Conservation (phyloP, 2,797 vertebrate species). For the Buphagus erythrorhynchus region DNA sequence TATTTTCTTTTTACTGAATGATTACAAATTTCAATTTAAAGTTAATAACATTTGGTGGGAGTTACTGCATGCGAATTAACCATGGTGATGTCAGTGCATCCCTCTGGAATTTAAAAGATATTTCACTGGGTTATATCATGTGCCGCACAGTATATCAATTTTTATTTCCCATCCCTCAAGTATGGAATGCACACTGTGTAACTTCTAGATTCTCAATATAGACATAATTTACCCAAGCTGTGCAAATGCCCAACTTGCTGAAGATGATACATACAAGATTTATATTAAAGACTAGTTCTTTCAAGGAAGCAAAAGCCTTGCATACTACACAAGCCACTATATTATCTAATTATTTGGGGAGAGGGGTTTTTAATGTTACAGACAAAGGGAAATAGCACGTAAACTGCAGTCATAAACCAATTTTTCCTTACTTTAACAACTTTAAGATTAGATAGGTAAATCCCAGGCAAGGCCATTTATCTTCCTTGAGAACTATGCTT, state of each 20-base stretch:
- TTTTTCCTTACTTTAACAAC: neutral
- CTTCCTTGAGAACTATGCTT: neutral
- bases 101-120: constrained; percentile 75
- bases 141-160: constrained; percentile 80
- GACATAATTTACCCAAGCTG: constrained; percentile 80
- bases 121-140: constrained; percentile 80
- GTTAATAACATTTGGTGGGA: constrained; percentile 72
- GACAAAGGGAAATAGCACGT: constrained; percentile 42
- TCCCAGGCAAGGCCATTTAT: neutral
- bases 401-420: neutral
- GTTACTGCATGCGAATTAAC: constrained; percentile 72
- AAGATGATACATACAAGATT: constrained; percentile 72
- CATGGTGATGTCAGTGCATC: constrained; percentile 76
- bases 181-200: constrained; percentile 79
- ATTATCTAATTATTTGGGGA: constrained; percentile 45
- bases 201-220: constrained; percentile 79
- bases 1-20: constrained; percentile 75
- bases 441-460: constrained; percentile 14
- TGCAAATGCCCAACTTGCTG: constrained; percentile 72
- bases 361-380: neutral
- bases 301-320: constrained; percentile 59
- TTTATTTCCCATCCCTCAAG: constrained; percentile 83
- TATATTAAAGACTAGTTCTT: constrained; percentile 68
- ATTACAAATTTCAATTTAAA: constrained; percentile 69
- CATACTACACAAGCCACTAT: constrained; percentile 22